These are phyloP conservation scores for Dolichallabes microphthalmus DNA, from an alignment of 2,113 vertebrate species.

Conservation along the genomic window DNA sequence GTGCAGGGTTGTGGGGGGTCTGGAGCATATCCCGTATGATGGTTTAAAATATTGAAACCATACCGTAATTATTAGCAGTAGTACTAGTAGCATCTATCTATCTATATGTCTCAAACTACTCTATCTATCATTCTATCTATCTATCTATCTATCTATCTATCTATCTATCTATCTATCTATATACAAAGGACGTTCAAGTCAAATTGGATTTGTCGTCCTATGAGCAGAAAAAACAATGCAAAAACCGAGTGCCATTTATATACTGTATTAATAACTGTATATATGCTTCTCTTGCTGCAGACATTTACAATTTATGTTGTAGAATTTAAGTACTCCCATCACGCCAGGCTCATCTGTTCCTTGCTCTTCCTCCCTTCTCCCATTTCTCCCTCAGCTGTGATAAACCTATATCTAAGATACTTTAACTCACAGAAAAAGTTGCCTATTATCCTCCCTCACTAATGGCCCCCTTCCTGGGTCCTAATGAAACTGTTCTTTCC, in stretches of 20 bases:
- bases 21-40: too few relatives aligned
- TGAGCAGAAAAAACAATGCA: too few relatives aligned
- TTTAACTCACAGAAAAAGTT: constrained; percentile 29
- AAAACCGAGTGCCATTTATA: too few relatives aligned
- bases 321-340: not conserved
- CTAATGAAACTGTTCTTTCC: constrained; percentile 38
- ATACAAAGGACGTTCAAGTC: too few relatives aligned
- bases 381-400: constrained; percentile 13
- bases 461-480: constrained; percentile 48
- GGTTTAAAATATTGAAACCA: not conserved
- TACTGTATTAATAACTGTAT: too few relatives aligned
- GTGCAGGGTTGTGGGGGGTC: too few relatives aligned
- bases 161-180: too few relatives aligned
- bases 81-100: not conserved
- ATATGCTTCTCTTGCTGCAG: not conserved
- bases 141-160: not conserved
- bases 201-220: too few relatives aligned
- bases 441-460: constrained; percentile 39
- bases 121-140: not conserved
- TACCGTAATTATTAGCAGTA: not conserved
- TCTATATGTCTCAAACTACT: not conserved
- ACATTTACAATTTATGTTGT: constrained; percentile 1
- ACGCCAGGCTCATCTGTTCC: not conserved
- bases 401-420: constrained; percentile 27
- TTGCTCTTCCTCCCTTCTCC: not conserved